Evolutionary conservation across 2,113 vertebrate genomes (phyloP).

Genomic region (Egretta garzetta): DNA sequence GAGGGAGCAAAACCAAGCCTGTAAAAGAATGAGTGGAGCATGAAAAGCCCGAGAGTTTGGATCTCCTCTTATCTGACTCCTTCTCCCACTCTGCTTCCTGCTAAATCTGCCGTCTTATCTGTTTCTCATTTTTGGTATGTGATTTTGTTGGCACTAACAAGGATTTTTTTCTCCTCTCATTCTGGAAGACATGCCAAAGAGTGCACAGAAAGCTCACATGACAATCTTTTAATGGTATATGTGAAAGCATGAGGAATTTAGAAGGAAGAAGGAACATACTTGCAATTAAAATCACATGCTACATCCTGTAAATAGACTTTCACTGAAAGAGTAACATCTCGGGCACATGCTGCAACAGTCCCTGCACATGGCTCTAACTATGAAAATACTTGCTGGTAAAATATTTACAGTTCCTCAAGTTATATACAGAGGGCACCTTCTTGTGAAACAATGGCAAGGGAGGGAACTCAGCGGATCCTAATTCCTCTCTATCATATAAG

Average conservation of each 20-base stretch:
- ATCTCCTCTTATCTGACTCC: not conserved
- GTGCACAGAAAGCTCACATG: conserved; percentile 3
- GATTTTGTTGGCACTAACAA: conserved; percentile 40
- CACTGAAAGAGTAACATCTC: conserved; percentile 4
- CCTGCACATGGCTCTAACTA: not conserved
- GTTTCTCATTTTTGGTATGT: conserved; percentile 47
- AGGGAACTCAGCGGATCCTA: not conserved
- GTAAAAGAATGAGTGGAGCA: not conserved
- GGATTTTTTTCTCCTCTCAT: not conserved
- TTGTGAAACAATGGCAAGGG: not conserved
- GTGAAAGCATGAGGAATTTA: conserved; percentile 28
- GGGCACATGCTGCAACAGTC: conserved; percentile 14
- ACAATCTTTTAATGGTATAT: conserved; percentile 43
- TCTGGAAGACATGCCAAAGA: conserved; percentile 38
- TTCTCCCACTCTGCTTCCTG: not conserved
- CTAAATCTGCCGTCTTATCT: conserved; percentile 48
- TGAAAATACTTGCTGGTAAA: not conserved
- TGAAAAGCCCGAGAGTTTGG: not conserved
- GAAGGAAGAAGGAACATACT: conserved; percentile 25
- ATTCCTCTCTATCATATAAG: not conserved
- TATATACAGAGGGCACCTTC: not conserved
- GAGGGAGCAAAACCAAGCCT: not conserved
- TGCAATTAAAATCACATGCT: conserved; percentile 63
- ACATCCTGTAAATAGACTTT: conserved; percentile 30
- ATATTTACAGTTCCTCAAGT: not conserved